phyloP scores from a whole-genome alignment of 1,140 invertebrate species.

The Bombus breviceps region DNA sequence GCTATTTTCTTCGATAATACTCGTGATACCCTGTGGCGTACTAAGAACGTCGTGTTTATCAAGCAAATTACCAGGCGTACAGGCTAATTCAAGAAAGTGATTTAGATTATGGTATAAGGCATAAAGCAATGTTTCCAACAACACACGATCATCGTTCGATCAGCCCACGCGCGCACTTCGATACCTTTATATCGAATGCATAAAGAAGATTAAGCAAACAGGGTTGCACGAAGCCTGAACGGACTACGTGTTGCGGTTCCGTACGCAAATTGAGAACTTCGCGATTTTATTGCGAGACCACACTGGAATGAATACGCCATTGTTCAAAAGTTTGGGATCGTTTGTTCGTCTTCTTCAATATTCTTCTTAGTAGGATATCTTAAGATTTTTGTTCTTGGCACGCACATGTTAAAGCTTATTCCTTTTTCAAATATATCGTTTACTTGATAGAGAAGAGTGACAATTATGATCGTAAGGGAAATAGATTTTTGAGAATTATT shows the following conservation, averaged over 20 bases:
- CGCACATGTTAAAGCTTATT: no score
- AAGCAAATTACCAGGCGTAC: neutral
- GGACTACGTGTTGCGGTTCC: slow-evolving; percentile 57
- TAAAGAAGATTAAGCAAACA: slow-evolving; percentile 68
- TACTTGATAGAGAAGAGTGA: no score
- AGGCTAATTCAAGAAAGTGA: slow-evolving; percentile 27
- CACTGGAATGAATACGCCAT: neutral
- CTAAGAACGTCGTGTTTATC: neutral
- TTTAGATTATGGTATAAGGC: slow-evolving; percentile 12
- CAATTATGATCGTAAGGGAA: no score
- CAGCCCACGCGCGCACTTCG: slow-evolving; percentile 14
- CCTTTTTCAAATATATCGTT: no score
- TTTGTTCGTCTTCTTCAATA: no score
- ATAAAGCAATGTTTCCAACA: slow-evolving; percentile 14
- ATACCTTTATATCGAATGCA: slow-evolving; percentile 39
- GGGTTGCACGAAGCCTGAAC: slow-evolving; percentile 67
- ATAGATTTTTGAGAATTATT: no score
- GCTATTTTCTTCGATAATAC: neutral
- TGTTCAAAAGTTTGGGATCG: neutral
- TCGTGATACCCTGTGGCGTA: neutral
- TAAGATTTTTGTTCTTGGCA: no score
- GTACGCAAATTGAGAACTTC: slow-evolving; percentile 1
- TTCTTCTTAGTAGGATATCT: no score
- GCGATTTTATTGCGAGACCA: neutral
- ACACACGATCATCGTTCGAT: neutral